These are phyloP conservation scores for Lynx canadensis DNA, from an alignment of 2,113 vertebrate species.

Conservation along the genomic window DNA sequence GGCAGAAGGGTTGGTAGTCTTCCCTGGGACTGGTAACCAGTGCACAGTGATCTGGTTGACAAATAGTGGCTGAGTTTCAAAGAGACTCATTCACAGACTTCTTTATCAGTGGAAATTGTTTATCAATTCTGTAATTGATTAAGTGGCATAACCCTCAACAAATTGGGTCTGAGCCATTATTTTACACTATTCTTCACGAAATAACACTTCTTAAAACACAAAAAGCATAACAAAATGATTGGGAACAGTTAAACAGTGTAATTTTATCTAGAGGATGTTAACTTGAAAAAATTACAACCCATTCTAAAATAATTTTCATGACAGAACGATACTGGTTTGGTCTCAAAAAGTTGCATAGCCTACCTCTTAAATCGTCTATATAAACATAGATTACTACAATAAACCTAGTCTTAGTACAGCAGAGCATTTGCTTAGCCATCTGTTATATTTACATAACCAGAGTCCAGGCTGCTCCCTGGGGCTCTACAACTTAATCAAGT, in stretches of 20 bases:
- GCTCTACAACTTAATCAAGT: slow-evolving; percentile 64
- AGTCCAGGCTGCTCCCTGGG: slow-evolving; percentile 35
- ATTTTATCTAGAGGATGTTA: neutral
- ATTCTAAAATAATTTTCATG: slow-evolving; percentile 33
- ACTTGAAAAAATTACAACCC: slow-evolving; percentile 4
- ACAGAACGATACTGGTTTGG: neutral
- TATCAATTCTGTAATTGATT: neutral
- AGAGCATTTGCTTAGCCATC: slow-evolving; percentile 62
- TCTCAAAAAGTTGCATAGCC: slow-evolving; percentile 17
- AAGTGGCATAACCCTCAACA: neutral
- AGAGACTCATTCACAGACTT: neutral
- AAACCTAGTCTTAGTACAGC: slow-evolving; percentile 15
- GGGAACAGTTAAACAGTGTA: neutral
- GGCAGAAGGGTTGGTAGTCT: neutral
- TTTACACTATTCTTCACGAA: neutral
- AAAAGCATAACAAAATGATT: neutral
- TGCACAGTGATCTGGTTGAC: neutral
- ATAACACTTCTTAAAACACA: neutral
- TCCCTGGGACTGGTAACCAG: neutral
- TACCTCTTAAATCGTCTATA: slow-evolving; percentile 31
- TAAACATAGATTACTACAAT: slow-evolving; percentile 28
- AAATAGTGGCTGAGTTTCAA: neutral
- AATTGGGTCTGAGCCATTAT: neutral
- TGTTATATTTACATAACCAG: slow-evolving; percentile 66
- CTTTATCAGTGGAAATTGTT: neutral